Conservation (phyloP, 2,797 vertebrate genomes). For the Gymnopithys bicolor region DNA sequence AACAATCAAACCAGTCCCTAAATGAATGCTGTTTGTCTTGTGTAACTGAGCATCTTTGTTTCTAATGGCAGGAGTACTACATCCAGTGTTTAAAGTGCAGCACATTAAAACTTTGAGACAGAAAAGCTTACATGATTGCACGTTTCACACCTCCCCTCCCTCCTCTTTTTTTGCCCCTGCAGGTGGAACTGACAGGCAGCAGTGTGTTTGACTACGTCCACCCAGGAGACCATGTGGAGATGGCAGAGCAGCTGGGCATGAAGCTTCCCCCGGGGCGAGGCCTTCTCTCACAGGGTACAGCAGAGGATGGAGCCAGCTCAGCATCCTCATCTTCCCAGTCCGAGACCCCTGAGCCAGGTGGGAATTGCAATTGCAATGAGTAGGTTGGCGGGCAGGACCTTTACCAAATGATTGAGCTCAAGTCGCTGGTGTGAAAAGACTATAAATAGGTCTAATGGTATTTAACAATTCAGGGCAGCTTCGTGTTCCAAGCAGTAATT, state of each 20-base stretch:
- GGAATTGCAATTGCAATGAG: slow-evolving; percentile 75
- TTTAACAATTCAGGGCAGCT: slow-evolving; percentile 81
- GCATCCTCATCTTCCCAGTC: slow-evolving; percentile 96
- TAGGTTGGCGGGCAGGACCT: slow-evolving; percentile 78
- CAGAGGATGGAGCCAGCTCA: slow-evolving; percentile 94
- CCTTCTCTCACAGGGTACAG: slow-evolving; percentile 88
- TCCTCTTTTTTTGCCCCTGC: slow-evolving; percentile 52
- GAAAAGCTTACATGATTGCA: slow-evolving; percentile 42
- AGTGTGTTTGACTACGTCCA: slow-evolving; percentile 97
- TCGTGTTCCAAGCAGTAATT: slow-evolving; percentile 78
- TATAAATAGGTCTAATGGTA: slow-evolving; percentile 79
- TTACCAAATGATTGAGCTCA: slow-evolving; percentile 76
- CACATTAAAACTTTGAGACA: neutral
- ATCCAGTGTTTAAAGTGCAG: slow-evolving; percentile 28
- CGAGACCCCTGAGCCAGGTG: slow-evolving; percentile 97
- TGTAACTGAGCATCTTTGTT: slow-evolving; percentile 36
- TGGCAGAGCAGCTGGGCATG: slow-evolving; percentile 98
- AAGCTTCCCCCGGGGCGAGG: slow-evolving; percentile 95
- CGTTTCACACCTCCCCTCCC: neutral
- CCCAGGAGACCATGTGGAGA: slow-evolving; percentile 97
- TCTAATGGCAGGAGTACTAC: slow-evolving; percentile 10
- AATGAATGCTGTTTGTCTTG: slow-evolving; percentile 3
- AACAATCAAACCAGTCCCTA: neutral
- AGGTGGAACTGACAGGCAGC: slow-evolving; percentile 99
- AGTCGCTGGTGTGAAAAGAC: slow-evolving; percentile 77